Percentiles rank a stretch among this genome's conserved stretches.
phyloP scores from a whole-genome alignment of 1,140 invertebrate species.

The Apis cerana region DNA sequence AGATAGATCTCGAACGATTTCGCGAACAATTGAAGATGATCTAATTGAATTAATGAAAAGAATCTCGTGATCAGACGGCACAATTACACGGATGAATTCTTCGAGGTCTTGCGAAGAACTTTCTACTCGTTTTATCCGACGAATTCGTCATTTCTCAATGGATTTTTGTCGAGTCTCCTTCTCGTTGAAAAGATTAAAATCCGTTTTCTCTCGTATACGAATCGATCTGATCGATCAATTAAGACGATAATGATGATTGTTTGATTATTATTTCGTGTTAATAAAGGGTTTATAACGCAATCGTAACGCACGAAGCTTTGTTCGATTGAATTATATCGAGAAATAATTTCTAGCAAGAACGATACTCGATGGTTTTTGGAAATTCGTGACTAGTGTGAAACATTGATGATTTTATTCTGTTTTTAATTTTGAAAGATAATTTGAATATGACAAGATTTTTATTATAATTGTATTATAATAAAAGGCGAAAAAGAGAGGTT shows the following conservation, averaged over 20 bases:
- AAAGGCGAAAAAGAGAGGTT: too few relatives aligned
- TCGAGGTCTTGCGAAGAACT: background rate
- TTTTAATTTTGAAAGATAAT: background rate
- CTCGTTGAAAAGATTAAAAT: background rate
- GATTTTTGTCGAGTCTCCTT: background rate
- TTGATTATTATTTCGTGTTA: background rate
- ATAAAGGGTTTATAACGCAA: background rate
- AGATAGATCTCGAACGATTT: background rate
- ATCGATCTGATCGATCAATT: background rate
- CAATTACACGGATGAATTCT: constrained; percentile 1
- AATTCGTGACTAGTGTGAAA: background rate
- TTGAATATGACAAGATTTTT: background rate
- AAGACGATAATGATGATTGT: background rate
- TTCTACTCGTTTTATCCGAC: background rate
- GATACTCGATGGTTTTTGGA: background rate
- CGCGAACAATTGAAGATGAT: background rate
- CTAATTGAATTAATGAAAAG: constrained; percentile 56
- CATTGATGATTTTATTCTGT: background rate
- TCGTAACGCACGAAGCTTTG: background rate
- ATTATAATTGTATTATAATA: too few relatives aligned
- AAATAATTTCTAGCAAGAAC: background rate
- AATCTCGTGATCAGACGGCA: background rate
- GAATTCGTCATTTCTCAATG: constrained; percentile 37
- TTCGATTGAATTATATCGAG: constrained; percentile 24
- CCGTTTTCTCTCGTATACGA: too few relatives aligned